A percentile compares a stretch with the other conserved stretches of the same genome.
These are phyloP conservation scores for Ostrea edulis DNA, from an alignment of 1,140 invertebrate species.

Conservation along the genomic window DNA sequence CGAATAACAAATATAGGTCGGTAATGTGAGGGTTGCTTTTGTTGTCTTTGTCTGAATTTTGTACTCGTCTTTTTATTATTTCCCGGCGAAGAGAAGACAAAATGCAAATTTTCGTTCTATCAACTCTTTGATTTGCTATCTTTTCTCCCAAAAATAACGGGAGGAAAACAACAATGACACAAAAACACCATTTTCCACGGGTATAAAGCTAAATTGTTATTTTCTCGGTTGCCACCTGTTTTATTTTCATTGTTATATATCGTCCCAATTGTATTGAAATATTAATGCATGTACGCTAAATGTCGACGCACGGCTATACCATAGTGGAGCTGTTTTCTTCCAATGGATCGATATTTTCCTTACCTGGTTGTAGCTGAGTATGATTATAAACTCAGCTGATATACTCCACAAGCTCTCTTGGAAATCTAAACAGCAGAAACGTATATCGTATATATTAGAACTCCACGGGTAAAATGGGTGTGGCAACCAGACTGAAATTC, in stretches of 20 bases:
- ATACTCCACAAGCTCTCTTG: neutral
- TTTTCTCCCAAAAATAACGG: too few relatives aligned
- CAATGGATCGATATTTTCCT: slow-evolving; percentile 13
- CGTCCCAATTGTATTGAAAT: slow-evolving; percentile 9
- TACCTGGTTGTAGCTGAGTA: neutral
- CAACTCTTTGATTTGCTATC: too few relatives aligned
- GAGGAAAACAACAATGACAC: too few relatives aligned
- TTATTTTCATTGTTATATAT: neutral
- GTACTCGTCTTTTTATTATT: too few relatives aligned
- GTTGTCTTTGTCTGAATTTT: too few relatives aligned
- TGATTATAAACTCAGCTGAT: neutral
- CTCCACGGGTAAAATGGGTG: slow-evolving; percentile 15
- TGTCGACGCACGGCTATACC: neutral
- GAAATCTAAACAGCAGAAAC: neutral
- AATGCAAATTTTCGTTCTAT: too few relatives aligned
- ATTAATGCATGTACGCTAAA: neutral
- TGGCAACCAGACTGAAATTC: slow-evolving; percentile 6
- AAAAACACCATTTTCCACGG: too few relatives aligned
- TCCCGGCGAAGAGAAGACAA: too few relatives aligned
- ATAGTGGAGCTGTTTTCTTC: neutral
- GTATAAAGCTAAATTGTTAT: neutral
- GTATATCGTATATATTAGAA: neutral
- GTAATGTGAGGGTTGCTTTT: too few relatives aligned
- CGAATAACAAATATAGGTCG: too few relatives aligned
- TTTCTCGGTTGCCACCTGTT: neutral